Base-by-base conservation (phyloP, 2,888 invertebrate genomes). In the Pomacea canaliculata region DNA sequence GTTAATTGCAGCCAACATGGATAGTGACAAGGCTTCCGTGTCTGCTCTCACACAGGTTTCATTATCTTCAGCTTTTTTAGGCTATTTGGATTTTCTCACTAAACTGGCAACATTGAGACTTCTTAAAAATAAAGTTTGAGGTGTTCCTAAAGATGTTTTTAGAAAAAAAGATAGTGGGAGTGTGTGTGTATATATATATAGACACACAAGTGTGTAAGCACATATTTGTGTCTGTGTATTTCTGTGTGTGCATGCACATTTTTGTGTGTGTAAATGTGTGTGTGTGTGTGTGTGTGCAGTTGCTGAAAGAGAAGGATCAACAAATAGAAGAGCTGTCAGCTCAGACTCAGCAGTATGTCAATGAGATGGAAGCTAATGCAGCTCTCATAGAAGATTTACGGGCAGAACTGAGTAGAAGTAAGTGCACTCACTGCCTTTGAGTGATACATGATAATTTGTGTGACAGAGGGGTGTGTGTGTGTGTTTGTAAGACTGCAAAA, bases 271-370 rank as follows among this genome's bases (percentile, higher is more conserved):
- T 9, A 48, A 2, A 62, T 46, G 48, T 62, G 62, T 71, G 71
- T 71, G 62, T 62, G 71, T 62, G 62, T 62, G 62, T 46, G 48
- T 46, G 62, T 62, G 62, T 23, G 5, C 73, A 93, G 93, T 92
- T 93, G 19, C 85, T 94, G 27, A 92, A 92, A 70, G 92, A 93
- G 69, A 93, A 94, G 71, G 95, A 95, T 84, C 90, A 92, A 66
- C 94, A 94, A 89, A 94, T 97, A 74, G 92, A 93, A 82, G 93
- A 94, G 83, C 91, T 97, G 46, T 94, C 95, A 90, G 92, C 92
- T 10, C 95, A 96, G 90, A 91, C 97, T 60, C 92, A 93, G 73
- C 93, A 94, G 83, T 96, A 88, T 37, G 84, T 85, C 12, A 82
- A 81, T 70, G 95, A 96, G 92, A 94, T 97, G 91, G 93, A 94